Base-by-base conservation (phyloP, 2,113 vertebrate species). In the Heterocephalus glaber region DNA sequence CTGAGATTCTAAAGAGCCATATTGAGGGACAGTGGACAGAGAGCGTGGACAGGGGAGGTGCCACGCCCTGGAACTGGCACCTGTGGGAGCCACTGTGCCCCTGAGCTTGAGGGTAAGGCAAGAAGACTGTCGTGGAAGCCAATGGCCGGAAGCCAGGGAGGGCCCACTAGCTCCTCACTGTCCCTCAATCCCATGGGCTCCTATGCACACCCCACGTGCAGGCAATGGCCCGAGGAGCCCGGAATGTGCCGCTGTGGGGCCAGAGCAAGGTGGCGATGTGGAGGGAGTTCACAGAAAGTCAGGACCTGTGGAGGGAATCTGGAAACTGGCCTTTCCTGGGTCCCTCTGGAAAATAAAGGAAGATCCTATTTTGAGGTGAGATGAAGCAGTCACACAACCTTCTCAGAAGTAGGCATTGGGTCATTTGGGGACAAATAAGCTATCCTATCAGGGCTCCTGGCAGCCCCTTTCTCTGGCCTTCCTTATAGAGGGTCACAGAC, bases 231-330 rank as follows among this genome's bases (percentile, higher is more conserved):
- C 44, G 17, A 1, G 9, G 3, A 65, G 61, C 16, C 26, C n/a
- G 5, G 47, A 14, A 58, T 35, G 35, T 47, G 56, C 8, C 17
- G 20, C 44, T 54, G 44, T 7, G 3, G 61, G 33, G 3, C n/a
- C 58, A 41, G 77, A 79, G n/a, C 38, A 44, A 19, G 3, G 0
- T 19, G 47, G 17, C 49, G 58, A 14, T 1, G 0, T 30, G 33
- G 41, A 44, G 24, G 47, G 3, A 11, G 20, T 9, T 52, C 30
- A 14, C 0, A 3, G 35, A 0, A 35, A 41, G 33, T 30, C 49
- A n/a, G 47, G 35, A 19, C 30, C 58, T 84, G 9, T 19, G 33
- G 20, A 1, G 2, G 35, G 33, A 81, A 41, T 19, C 33, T 41
- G 16, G 28, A 22, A 33, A 58, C 5, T 2, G 16, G 22, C 14